Percentiles rank a stretch among this genome's conserved stretches.
These are phyloP conservation scores for Natator depressus DNA, from an alignment of 2,113 vertebrate genomes.

Conservation along the genomic window DNA sequence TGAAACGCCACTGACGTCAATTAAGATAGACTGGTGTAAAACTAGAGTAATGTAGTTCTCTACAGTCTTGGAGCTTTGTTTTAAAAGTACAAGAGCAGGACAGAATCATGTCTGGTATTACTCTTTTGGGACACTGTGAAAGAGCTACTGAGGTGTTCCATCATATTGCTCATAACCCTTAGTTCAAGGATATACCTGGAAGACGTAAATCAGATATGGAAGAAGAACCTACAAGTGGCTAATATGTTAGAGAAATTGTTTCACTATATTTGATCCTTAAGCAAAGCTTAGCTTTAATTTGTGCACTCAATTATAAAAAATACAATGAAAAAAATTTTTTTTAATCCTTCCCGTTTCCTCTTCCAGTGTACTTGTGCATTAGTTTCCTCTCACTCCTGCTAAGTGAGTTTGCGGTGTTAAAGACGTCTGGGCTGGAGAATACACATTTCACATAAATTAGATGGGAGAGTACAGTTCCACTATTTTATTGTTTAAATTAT, in stretches of 20 bases:
- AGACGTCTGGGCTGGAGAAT: constrained; percentile 62
- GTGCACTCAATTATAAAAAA: background rate
- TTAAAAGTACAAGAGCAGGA: constrained; percentile 57
- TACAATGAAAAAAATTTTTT: background rate
- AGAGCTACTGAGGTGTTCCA: constrained; percentile 26
- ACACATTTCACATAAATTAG: constrained; percentile 66
- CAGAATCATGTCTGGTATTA: constrained; percentile 38
- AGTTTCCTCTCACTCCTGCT: constrained; percentile 6
- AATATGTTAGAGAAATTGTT: constrained; percentile 39
- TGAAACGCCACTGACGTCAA: constrained; percentile 4
- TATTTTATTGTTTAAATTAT: constrained; percentile 76
- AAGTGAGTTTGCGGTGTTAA: constrained; percentile 38
- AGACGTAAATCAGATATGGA: constrained; percentile 62
- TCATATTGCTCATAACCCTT: constrained; percentile 55
- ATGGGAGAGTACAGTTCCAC: constrained; percentile 59
- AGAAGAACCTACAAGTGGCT: constrained; percentile 28
- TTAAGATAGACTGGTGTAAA: background rate
- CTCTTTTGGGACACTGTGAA: constrained; percentile 44
- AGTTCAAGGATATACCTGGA: constrained; percentile 66
- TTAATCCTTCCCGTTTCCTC: background rate
- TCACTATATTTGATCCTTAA: constrained; percentile 46
- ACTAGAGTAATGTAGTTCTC: constrained; percentile 49
- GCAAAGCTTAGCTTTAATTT: constrained; percentile 53
- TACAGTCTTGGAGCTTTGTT: constrained; percentile 57
- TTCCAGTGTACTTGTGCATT: background rate